Evolutionary conservation across 2,113 vertebrate genomes (phyloP).

Genomic region (Erythrocercus mccallii): DNA sequence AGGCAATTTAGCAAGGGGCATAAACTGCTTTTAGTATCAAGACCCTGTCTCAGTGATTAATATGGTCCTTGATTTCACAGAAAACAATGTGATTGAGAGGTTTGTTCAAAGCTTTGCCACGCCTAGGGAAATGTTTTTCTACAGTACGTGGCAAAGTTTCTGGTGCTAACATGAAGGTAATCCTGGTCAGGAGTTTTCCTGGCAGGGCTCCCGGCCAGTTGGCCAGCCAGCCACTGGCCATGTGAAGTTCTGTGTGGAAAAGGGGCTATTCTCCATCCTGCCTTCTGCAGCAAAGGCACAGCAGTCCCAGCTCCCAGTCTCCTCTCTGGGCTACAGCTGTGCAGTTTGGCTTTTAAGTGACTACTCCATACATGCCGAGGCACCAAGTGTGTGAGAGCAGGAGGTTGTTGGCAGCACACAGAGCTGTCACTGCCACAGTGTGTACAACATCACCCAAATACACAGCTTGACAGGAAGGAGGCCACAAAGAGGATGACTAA

Average conservation of each 20-base stretch:
- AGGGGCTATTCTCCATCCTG: neutral
- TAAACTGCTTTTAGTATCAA: neutral
- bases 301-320: neutral
- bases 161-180: neutral
- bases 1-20: neutral
- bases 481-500: neutral
- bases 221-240: neutral
- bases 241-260: accelerated
- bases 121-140: conserved; percentile 3
- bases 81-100: neutral
- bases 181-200: neutral
- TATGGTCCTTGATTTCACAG: neutral
- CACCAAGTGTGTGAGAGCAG: neutral
- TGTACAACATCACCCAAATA: neutral
- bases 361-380: neutral
- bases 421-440: neutral
- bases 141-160: neutral
- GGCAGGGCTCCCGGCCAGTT: neutral
- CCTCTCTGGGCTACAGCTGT: neutral
- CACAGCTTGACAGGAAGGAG: neutral
- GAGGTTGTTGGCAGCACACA: accelerated
- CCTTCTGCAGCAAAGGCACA: neutral
- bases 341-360: neutral
- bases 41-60: neutral
- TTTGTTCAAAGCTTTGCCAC: neutral